Evolutionary conservation across 1,140 invertebrate genomes (phyloP).

Genomic region (Drosophila sechellia): DNA sequence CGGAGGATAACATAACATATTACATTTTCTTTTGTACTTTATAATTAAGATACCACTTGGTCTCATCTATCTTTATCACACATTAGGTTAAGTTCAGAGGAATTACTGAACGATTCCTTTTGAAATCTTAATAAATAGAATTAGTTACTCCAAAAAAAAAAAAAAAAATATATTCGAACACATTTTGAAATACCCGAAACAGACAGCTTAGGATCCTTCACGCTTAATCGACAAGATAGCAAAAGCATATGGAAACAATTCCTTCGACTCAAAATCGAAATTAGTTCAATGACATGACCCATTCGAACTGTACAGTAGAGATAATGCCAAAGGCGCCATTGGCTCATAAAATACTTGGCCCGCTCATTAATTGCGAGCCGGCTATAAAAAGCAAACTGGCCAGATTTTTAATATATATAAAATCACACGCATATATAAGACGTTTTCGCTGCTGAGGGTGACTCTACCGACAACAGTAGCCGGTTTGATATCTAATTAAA

Average conservation of each 20-base stretch:
- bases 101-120: too few species aligned
- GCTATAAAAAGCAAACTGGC: constrained; percentile 57
- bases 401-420: constrained; percentile 40
- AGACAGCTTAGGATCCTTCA: constrained; percentile 34
- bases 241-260: constrained; percentile 31
- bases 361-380: constrained; percentile 45
- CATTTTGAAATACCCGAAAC: constrained; percentile 12
- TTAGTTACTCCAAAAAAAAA: too few species aligned
- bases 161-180: too few species aligned
- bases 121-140: too few species aligned
- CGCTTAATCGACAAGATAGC: constrained; percentile 27
- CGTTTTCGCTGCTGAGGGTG: constrained; percentile 13
- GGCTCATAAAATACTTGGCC: constrained; percentile 67
- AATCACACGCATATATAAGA: constrained; percentile 26
- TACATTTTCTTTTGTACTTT: too few species aligned
- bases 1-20: too few species aligned
- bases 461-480: constrained; percentile 31
- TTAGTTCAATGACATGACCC: constrained; percentile 61
- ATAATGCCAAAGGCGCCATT: constrained; percentile 60
- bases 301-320: constrained; percentile 37
- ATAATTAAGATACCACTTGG: too few species aligned
- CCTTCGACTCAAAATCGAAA: constrained; percentile 26
- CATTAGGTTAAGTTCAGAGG: too few species aligned
- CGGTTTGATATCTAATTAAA: constrained; percentile 70
- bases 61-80: too few species aligned